Conservation (phyloP, 2,113 vertebrate species). For the Hippocampus abdominalis region DNA sequence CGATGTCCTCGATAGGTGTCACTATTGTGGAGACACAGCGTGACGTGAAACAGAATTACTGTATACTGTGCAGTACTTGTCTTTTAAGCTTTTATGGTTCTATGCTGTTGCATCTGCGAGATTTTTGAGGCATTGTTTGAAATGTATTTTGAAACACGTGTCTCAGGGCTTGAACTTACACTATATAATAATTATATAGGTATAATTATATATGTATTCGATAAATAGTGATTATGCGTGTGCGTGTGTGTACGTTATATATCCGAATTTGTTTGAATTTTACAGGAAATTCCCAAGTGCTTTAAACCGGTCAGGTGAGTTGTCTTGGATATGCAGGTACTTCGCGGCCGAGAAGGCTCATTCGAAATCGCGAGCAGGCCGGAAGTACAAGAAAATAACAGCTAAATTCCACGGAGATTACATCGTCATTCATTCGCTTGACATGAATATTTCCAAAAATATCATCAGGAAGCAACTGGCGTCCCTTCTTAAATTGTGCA, state of each 20-base stretch:
- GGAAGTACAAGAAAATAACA: constrained; percentile 7
- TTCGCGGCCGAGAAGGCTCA: not conserved
- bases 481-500: not conserved
- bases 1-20: constrained; percentile 21
- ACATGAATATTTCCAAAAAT: not conserved
- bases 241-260: not conserved
- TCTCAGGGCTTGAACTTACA: not conserved
- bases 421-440: not conserved
- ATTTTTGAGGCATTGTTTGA: not conserved
- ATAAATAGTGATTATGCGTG: not conserved
- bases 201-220: not conserved
- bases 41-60: not conserved
- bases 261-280: not conserved
- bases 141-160: not conserved
- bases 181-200: not conserved
- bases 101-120: not conserved
- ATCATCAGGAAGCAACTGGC: not conserved
- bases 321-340: constrained; percentile 16
- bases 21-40: constrained; percentile 2
- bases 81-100: not conserved
- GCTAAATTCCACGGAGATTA: not conserved
- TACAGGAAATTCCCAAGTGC: not conserved
- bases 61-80: too few relatives aligned
- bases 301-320: constrained; percentile 65
- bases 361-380: not conserved